Percentiles rank a stretch among this genome's conserved stretches.
phyloP scores from a whole-genome alignment of 2,888 invertebrate genomes.

The Drosophila lacicola region DNA sequence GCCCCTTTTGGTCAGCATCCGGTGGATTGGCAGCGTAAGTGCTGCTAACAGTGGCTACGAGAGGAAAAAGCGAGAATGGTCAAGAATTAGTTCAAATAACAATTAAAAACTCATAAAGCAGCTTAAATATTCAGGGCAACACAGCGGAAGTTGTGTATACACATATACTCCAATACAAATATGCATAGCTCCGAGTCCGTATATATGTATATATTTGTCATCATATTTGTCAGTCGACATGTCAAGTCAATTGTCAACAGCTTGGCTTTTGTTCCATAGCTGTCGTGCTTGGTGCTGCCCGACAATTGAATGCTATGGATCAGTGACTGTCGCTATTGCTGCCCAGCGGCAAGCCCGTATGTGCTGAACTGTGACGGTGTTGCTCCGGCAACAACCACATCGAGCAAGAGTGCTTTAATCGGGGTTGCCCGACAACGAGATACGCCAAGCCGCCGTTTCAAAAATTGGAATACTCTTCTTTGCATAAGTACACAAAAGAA shows the following conservation, averaged over 20 bases:
- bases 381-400: conserved; percentile 19
- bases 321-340: conserved; percentile 65
- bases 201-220: conserved; percentile 38
- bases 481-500: no score
- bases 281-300: conserved; percentile 38
- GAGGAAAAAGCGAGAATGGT: neutral
- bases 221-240: conserved; percentile 52
- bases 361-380: conserved; percentile 52
- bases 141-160: conserved; percentile 54
- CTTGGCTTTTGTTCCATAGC: conserved; percentile 57
- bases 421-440: no score
- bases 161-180: neutral
- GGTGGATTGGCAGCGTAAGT: conserved; percentile 83
- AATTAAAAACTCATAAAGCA: conserved; percentile 42
- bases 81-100: conserved; percentile 26
- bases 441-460: no score
- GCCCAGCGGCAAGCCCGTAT: conserved; percentile 32
- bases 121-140: conserved; percentile 47
- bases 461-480: no score
- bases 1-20: conserved; percentile 93
- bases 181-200: neutral
- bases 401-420: no score
- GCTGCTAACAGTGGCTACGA: conserved; percentile 47
- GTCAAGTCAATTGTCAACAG: conserved; percentile 57
- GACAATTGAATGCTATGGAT: conserved; percentile 78